Evolutionary conservation across 1,140 invertebrate genomes (phyloP).

Genomic region (Megalonaias nervosa): DNA sequence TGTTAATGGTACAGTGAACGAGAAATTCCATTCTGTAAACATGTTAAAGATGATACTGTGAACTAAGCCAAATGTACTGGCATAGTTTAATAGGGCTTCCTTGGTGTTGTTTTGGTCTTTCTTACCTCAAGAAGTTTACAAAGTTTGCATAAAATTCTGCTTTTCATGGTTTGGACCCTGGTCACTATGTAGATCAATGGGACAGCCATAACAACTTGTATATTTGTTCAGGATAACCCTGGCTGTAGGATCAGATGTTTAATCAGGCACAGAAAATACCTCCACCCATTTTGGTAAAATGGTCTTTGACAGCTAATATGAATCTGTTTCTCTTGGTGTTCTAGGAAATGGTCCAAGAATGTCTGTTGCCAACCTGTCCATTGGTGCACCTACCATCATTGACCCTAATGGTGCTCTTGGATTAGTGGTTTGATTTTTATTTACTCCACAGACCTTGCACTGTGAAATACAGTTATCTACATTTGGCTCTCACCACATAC

Average conservation of each 20-base stretch:
- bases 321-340: slow-evolving; percentile 52
- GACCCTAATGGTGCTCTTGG: slow-evolving; percentile 6
- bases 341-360: slow-evolving; percentile 55
- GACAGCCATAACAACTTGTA: slow-evolving; percentile 49
- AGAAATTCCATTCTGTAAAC: no score
- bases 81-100: no score
- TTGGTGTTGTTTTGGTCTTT: slow-evolving; percentile 28
- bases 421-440: no score
- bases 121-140: slow-evolving; percentile 22
- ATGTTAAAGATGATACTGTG: no score
- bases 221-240: slow-evolving; percentile 39
- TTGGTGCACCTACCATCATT: slow-evolving; percentile 10
- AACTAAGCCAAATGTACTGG: no score
- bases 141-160: slow-evolving; percentile 21
- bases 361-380: slow-evolving; percentile 35
- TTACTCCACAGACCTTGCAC: no score
- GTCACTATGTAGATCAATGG: no score
- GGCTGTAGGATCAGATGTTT: slow-evolving; percentile 42
- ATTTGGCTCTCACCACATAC: no score
- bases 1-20: no score
- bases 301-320: slow-evolving; percentile 52
- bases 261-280: slow-evolving; percentile 41
- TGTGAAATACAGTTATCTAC: no score
- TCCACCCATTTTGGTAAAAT: slow-evolving; percentile 50
- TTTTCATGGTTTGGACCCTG: slow-evolving; percentile 30